A percentile compares a stretch with the other conserved stretches of the same genome.
phyloP scores from a whole-genome alignment of 2,888 invertebrate species.

The Spodoptera picta region DNA sequence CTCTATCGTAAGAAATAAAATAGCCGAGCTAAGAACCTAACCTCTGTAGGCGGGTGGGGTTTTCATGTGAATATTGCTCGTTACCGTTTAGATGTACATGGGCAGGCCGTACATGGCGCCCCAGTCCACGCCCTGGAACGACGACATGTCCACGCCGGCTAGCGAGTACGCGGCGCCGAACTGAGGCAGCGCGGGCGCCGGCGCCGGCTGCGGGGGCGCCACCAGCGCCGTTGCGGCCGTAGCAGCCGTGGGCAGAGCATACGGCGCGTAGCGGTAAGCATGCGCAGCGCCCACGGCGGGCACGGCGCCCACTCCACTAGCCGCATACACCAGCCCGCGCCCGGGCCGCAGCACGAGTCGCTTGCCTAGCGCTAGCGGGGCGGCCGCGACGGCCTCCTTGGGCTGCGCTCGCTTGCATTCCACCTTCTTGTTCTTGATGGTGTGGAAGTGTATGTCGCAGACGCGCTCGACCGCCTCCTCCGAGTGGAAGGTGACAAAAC shows the following conservation, averaged over 20 bases:
- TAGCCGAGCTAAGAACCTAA: slow-evolving; percentile 63
- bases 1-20: slow-evolving; percentile 65
- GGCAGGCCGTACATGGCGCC: slow-evolving; percentile 97
- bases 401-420: slow-evolving; percentile 98
- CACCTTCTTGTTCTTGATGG: slow-evolving; percentile 96
- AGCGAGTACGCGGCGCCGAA: slow-evolving; percentile 93
- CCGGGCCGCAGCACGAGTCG: slow-evolving; percentile 92
- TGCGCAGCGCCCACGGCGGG: slow-evolving; percentile 71
- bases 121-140: slow-evolving; percentile 97
- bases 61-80: slow-evolving; percentile 39
- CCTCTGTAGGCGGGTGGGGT: slow-evolving; percentile 69
- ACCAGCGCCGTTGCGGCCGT: slow-evolving; percentile 75
- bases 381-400: slow-evolving; percentile 93
- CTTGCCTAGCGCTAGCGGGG: slow-evolving; percentile 91
- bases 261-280: slow-evolving; percentile 86
- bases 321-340: slow-evolving; percentile 90
- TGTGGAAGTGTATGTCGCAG: slow-evolving; percentile 98
- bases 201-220: slow-evolving; percentile 88
- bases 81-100: slow-evolving; percentile 93
- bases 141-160: slow-evolving; percentile 97
- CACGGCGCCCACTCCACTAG: slow-evolving; percentile 71
- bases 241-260: slow-evolving; percentile 83
- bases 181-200: slow-evolving; percentile 89
- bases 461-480: slow-evolving; percentile 97
- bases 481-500: slow-evolving; percentile 97